Percentiles rank a stretch among this genome's conserved stretches.
Conservation (phyloP, 1,140 invertebrate species). For the Calliphora vicina region DNA sequence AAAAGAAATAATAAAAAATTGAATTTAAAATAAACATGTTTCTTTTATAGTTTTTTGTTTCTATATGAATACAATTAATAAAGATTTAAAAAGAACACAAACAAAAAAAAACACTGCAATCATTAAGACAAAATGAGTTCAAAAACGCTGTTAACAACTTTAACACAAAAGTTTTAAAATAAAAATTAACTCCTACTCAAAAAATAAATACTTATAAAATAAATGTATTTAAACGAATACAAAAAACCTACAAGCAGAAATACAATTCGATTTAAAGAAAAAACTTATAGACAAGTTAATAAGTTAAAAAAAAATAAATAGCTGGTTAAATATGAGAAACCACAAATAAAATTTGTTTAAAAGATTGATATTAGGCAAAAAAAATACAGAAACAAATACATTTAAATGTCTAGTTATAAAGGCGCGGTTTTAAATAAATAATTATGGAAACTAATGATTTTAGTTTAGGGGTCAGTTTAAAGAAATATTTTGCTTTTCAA, state of each 20-base stretch:
- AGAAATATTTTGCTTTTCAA: neutral
- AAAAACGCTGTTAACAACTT: neutral
- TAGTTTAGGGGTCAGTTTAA: neutral
- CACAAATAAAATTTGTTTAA: neutral
- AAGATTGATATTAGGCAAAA: neutral
- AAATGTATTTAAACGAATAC: no score
- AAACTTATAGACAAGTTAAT: neutral
- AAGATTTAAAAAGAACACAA: neutral
- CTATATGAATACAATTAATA: neutral
- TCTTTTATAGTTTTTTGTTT: neutral
- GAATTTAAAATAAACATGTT: neutral
- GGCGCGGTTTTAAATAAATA: neutral
- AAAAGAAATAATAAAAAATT: neutral
- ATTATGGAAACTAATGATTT: no score
- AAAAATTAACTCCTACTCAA: neutral
- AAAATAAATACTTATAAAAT: neutral
- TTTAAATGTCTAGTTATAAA: neutral
- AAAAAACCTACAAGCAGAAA: no score
- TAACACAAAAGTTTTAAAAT: neutral
- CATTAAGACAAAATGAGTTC: neutral
- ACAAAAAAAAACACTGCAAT: neutral
- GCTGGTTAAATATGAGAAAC: no score
- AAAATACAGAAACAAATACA: neutral
- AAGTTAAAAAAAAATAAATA: neutral
- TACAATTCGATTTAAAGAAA: no score